A percentile compares a stretch with the other conserved stretches of the same genome.
Conservation (phyloP, 2,888 invertebrate species). For the Sthenelais limicola region DNA sequence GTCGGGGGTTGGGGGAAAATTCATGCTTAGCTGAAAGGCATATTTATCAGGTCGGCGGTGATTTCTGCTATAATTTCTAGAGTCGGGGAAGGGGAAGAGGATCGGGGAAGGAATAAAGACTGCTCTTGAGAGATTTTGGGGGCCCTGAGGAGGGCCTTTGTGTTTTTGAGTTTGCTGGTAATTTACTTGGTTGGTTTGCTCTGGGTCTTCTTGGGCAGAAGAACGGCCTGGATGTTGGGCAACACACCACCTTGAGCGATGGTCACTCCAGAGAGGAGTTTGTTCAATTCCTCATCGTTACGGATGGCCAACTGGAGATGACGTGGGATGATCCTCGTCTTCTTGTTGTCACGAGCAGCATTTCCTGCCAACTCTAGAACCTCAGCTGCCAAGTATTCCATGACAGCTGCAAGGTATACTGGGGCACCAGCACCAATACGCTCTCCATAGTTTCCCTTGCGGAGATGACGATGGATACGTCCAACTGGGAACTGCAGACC, state of each 20-base stretch:
- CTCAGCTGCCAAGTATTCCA: conserved; percentile 78
- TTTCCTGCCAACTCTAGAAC: conserved; percentile 72
- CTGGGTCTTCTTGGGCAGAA: conserved; percentile 81
- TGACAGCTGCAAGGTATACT: conserved; percentile 72
- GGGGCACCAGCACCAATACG: conserved; percentile 72
- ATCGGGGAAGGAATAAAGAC: neutral
- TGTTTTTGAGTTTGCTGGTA: neutral
- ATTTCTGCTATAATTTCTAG: neutral
- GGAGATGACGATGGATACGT: conserved; percentile 69
- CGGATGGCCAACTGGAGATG: conserved; percentile 84
- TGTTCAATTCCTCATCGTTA: conserved; percentile 86
- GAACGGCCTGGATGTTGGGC: conserved; percentile 82
- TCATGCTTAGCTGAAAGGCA: too few species aligned
- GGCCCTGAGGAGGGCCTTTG: conserved; percentile 54
- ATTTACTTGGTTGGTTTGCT: conserved; percentile 28
- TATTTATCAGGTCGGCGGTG: neutral
- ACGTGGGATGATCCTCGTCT: conserved; percentile 81
- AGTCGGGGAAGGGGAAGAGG: neutral
- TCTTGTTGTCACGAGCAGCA: conserved; percentile 76
- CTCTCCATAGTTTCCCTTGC: conserved; percentile 72
- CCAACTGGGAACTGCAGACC: conserved; percentile 72
- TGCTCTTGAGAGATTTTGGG: conserved; percentile 38
- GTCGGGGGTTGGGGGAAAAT: neutral
- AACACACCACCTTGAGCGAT: conserved; percentile 88
- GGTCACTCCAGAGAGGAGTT: conserved; percentile 82